phyloP scores from a whole-genome alignment of 2,113 vertebrate species.

The Garra rufa region DNA sequence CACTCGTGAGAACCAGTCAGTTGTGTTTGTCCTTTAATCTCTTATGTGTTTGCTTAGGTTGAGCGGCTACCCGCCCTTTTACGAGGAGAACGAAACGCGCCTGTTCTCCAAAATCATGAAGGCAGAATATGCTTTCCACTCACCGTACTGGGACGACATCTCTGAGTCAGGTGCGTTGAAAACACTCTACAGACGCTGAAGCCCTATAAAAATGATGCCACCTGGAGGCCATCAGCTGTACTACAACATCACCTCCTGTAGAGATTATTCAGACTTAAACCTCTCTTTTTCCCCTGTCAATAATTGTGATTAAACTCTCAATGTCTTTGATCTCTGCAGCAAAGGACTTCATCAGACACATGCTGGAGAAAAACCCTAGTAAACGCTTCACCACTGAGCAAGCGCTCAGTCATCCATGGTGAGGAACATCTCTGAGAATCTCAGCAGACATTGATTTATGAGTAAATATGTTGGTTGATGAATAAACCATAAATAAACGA shows the following conservation, averaged over 20 bases:
- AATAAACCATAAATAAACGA: too few species aligned
- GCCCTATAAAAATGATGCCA: not conserved
- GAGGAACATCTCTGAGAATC: slow-evolving; percentile 57
- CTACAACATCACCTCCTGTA: not conserved
- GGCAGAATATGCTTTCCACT: slow-evolving; percentile 90
- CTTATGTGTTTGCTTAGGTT: slow-evolving; percentile 71
- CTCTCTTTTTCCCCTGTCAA: not conserved
- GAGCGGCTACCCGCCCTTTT: slow-evolving; percentile 95
- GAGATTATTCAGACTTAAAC: not conserved
- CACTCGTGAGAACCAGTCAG: not conserved
- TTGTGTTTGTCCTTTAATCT: not conserved
- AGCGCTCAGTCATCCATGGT: slow-evolving; percentile 90
- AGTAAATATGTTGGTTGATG: not conserved
- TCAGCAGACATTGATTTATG: too few species aligned
- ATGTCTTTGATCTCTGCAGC: slow-evolving; percentile 72
- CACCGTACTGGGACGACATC: slow-evolving; percentile 93
- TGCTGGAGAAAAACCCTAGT: slow-evolving; percentile 88
- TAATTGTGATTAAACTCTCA: not conserved
- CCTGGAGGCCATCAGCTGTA: not conserved
- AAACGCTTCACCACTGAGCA: slow-evolving; percentile 86
- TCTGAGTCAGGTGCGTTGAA: slow-evolving; percentile 85
- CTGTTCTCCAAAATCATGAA: slow-evolving; percentile 93
- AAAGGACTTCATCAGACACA: slow-evolving; percentile 89
- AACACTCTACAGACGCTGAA: not conserved
- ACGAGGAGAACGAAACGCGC: slow-evolving; percentile 89